Percentiles rank a stretch among this genome's conserved stretches.
Conservation (phyloP, 2,888 invertebrate species). For the Aquatica leii region DNA sequence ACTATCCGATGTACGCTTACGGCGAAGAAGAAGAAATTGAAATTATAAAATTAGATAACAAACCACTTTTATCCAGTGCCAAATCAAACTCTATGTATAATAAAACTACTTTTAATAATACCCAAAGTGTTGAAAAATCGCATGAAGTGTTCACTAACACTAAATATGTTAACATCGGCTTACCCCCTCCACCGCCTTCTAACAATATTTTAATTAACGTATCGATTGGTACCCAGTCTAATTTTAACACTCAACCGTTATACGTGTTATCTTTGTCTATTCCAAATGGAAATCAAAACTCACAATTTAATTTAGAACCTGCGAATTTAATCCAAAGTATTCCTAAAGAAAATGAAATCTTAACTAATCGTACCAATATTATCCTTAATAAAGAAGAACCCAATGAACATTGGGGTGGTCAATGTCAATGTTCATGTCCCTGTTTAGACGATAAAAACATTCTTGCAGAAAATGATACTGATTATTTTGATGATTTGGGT, state of each 20-base stretch:
- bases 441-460: conserved; percentile 64
- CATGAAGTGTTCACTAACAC: no score
- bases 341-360: conserved; percentile 28
- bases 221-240: conserved; percentile 78
- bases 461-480: conserved; percentile 49
- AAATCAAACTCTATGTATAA: conserved; percentile 50
- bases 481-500: conserved; percentile 12
- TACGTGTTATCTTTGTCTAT: conserved; percentile 84
- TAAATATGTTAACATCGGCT: no score
- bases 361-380: conserved; percentile 19
- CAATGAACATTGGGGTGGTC: conserved; percentile 66
- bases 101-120: conserved; percentile 23
- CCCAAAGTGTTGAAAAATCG: not conserved
- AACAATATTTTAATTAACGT: conserved; percentile 82
- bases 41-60: conserved; percentile 59
- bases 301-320: conserved; percentile 60
- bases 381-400: conserved; percentile 34
- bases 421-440: conserved; percentile 79
- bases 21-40: conserved; percentile 60
- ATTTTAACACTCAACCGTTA: conserved; percentile 67
- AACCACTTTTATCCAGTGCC: conserved; percentile 47
- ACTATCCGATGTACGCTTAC: conserved; percentile 58
- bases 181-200: conserved; percentile 48
- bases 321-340: conserved; percentile 51
- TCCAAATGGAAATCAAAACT: conserved; percentile 67